These are phyloP conservation scores for Dolichoris vasculosae DNA, from an alignment of 1,140 invertebrate genomes.

Conservation along the genomic window DNA sequence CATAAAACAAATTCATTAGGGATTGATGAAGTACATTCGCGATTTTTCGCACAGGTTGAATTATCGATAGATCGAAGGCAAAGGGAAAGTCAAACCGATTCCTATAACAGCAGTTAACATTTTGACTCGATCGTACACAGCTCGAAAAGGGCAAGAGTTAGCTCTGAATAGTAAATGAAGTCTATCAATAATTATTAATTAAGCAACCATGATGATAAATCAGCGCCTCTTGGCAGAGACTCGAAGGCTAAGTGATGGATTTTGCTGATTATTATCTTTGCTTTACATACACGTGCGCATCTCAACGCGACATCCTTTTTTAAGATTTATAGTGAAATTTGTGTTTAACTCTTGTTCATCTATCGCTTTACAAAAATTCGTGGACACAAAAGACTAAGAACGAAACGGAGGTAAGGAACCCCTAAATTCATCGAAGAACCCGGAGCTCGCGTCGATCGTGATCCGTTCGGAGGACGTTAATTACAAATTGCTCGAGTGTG, in stretches of 20 bases:
- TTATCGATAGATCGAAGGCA: background rate
- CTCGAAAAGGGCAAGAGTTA: background rate
- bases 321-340: background rate
- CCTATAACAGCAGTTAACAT: background rate
- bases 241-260: too few species aligned
- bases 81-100: background rate
- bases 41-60: background rate
- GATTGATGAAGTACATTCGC: background rate
- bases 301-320: too few species aligned
- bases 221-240: background rate
- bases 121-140: background rate
- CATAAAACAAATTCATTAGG: background rate
- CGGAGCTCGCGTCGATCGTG: background rate
- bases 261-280: too few species aligned
- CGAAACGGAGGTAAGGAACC: background rate
- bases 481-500: background rate
- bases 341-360: background rate
- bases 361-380: background rate
- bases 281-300: too few species aligned
- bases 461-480: background rate
- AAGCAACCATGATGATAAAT: constrained; percentile 36
- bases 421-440: background rate
- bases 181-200: constrained; percentile 47
- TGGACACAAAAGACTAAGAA: too few species aligned
- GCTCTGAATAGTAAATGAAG: background rate